Percentiles rank a stretch among this genome's conserved stretches.
These are phyloP conservation scores for Paralinhomoeus sp. DNA, from an alignment of 2,888 invertebrate species.

Conservation along the genomic window DNA sequence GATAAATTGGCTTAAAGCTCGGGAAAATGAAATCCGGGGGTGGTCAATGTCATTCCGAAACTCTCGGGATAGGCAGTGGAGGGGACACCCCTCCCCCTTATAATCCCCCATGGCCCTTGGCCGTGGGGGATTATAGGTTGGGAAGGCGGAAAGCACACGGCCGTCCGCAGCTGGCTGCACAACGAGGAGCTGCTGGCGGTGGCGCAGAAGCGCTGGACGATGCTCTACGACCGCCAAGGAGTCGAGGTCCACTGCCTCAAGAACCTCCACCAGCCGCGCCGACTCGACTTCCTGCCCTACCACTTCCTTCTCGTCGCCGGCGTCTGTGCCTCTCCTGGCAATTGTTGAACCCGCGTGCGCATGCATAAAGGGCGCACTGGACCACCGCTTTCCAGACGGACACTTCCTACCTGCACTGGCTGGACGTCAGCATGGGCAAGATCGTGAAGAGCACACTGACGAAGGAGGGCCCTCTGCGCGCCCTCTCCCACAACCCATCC, in stretches of 20 bases:
- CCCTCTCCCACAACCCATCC: constrained; percentile 75
- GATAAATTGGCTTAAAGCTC: too few relatives aligned
- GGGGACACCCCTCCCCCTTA: too few relatives aligned
- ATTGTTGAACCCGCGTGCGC: not conserved
- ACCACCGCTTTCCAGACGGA: constrained; percentile 9
- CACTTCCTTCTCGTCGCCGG: constrained; percentile 73
- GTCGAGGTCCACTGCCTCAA: constrained; percentile 79
- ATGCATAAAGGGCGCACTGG: not conserved
- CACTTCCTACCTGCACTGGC: constrained; percentile 48
- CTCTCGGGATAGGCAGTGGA: too few relatives aligned
- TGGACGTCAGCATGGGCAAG: constrained; percentile 82
- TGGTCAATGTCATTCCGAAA: too few relatives aligned
- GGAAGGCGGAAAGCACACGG: too few relatives aligned
- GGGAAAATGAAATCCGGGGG: too few relatives aligned
- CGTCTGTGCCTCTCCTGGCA: constrained; percentile 41
- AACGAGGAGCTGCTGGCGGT: constrained; percentile 89
- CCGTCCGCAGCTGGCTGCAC: constrained; percentile 49
- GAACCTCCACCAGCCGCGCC: constrained; percentile 41
- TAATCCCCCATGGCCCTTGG: too few relatives aligned
- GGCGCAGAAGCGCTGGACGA: constrained; percentile 85
- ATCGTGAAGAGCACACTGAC: constrained; percentile 54
- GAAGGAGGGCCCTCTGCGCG: constrained; percentile 47
- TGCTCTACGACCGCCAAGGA: constrained; percentile 86
- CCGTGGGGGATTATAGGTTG: too few relatives aligned
- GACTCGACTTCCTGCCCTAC: constrained; percentile 81